A percentile compares a stretch with the other conserved stretches of the same genome.
Conservation (phyloP, 1,140 invertebrate genomes). For the Platorchestia sp. region DNA sequence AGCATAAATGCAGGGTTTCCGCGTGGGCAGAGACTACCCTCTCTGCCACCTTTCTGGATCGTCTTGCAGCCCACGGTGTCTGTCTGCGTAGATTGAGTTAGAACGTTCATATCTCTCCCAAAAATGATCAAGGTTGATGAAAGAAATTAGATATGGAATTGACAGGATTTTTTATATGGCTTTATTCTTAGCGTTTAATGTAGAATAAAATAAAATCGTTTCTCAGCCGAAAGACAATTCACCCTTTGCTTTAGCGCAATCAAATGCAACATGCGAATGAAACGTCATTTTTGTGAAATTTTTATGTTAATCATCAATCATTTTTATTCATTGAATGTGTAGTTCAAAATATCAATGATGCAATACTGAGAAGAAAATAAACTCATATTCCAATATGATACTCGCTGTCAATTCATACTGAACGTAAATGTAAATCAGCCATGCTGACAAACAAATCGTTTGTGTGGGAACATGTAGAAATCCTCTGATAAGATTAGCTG, state of each 20-base stretch:
- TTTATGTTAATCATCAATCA: not conserved
- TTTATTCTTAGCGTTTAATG: too few species aligned
- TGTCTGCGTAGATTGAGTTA: not conserved
- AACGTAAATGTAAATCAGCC: not conserved
- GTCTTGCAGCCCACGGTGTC: not conserved
- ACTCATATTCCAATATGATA: not conserved
- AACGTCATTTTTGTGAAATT: not conserved
- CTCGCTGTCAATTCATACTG: not conserved
- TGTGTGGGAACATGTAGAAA: too few species aligned
- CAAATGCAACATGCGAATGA: not conserved
- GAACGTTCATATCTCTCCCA: not conserved
- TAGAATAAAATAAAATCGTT: too few species aligned
- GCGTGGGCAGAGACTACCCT: not conserved
- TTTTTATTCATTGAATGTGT: too few species aligned
- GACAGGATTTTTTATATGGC: too few species aligned
- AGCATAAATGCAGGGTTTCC: not conserved
- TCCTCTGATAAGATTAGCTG: too few species aligned
- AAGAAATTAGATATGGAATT: too few species aligned
- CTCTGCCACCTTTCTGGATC: not conserved
- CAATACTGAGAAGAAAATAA: not conserved
- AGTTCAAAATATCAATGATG: not conserved
- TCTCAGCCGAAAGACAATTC: too few species aligned
- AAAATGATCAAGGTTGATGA: not conserved
- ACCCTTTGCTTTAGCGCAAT: too few species aligned
- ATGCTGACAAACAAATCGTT: too few species aligned